Evolutionary conservation across 2,113 vertebrate species (phyloP).

Genomic region (Phylloscopus trochiloides): DNA sequence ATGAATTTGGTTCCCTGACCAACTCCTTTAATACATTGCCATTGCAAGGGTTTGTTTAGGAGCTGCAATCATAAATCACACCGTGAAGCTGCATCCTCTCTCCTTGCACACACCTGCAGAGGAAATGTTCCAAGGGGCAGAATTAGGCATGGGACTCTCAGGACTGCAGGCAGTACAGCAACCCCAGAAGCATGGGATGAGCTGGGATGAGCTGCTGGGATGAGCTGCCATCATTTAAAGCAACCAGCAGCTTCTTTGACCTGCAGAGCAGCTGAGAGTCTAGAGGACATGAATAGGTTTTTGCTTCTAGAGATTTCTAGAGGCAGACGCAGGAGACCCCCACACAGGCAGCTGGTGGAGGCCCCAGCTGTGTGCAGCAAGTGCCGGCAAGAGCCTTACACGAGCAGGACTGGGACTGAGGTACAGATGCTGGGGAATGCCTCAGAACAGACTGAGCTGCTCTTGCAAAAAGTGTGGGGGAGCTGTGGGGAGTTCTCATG

Average conservation of each 20-base stretch:
- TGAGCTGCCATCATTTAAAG: not conserved
- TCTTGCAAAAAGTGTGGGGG: not conserved
- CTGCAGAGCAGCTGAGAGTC: constrained; percentile 17
- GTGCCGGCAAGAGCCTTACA: fast-evolving
- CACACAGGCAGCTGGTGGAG: not conserved
- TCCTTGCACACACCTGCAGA: not conserved
- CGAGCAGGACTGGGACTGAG: not conserved
- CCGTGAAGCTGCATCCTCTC: not conserved
- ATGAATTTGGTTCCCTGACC: constrained; percentile 15
- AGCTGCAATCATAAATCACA: not conserved
- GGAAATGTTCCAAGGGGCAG: not conserved
- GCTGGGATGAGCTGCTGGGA: not conserved
- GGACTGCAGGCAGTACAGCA: not conserved
- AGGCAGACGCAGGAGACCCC: not conserved
- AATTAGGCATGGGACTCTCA: not conserved
- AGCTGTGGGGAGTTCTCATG: not conserved
- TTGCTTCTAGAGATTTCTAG: not conserved
- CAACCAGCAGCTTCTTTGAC: not conserved
- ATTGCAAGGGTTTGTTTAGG: not conserved
- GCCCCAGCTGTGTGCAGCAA: not conserved
- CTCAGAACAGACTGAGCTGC: not conserved
- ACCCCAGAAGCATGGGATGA: not conserved
- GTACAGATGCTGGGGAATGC: fast-evolving
- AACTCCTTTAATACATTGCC: not conserved
- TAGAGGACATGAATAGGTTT: not conserved